These are phyloP conservation scores for Sipha flava DNA, from an alignment of 1,140 invertebrate genomes.

Conservation along the genomic window DNA sequence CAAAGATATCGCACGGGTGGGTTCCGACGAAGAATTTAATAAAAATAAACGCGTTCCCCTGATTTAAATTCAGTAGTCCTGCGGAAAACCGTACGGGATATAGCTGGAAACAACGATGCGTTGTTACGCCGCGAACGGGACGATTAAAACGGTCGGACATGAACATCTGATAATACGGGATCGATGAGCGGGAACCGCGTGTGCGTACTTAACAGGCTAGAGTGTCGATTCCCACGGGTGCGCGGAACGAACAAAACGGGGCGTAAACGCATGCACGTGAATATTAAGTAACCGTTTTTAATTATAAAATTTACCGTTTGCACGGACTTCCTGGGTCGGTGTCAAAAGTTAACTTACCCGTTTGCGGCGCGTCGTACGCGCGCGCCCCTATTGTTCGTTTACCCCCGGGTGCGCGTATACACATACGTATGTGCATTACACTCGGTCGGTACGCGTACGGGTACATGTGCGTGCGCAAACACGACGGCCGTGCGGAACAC, in stretches of 20 bases:
- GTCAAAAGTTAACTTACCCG: slow-evolving; percentile 27
- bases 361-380: background rate
- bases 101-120: too few species aligned
- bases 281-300: slow-evolving; percentile 27
- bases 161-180: background rate
- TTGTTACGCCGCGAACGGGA: too few species aligned
- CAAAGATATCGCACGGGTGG: too few species aligned
- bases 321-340: slow-evolving; percentile 23
- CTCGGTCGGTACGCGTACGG: background rate
- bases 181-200: background rate
- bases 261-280: slow-evolving; percentile 4
- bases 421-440: too few species aligned
- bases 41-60: too few species aligned
- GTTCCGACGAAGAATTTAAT: too few species aligned
- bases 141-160: background rate
- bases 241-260: background rate
- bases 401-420: background rate
- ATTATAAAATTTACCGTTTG: slow-evolving; percentile 20
- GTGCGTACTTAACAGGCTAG: too few species aligned
- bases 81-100: too few species aligned
- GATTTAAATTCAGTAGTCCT: too few species aligned
- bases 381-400: slow-evolving; percentile 23
- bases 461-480: background rate
- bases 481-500: background rate
- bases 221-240: background rate